Percentiles rank a stretch among this genome's conserved stretches.
These are phyloP conservation scores for Mythimna impura DNA, from an alignment of 2,888 invertebrate species.

Conservation along the genomic window DNA sequence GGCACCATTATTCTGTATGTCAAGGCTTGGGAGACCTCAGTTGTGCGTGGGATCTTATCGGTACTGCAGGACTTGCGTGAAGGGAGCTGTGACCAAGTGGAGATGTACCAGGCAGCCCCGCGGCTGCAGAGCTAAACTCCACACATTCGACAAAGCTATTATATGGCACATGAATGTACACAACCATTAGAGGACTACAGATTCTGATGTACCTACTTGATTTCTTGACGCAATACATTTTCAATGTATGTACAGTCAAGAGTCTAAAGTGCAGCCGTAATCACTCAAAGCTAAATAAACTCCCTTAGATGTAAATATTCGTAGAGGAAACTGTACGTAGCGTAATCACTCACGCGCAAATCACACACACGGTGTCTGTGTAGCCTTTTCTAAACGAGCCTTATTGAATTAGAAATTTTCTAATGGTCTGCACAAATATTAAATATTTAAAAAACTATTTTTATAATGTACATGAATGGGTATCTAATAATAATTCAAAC, in stretches of 20 bases:
- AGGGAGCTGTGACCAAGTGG: conserved; percentile 60
- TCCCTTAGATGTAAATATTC: no score
- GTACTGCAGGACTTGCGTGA: conserved; percentile 51
- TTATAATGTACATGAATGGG: background rate
- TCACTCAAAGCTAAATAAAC: no score
- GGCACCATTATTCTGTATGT: conserved; percentile 52
- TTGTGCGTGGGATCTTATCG: conserved; percentile 63
- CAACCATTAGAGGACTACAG: conserved; percentile 56
- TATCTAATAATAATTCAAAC: conserved; percentile 1
- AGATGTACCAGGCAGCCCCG: conserved; percentile 65
- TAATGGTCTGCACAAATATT: background rate
- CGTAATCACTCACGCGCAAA: background rate
- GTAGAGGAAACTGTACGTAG: no score
- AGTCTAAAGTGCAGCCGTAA: no score
- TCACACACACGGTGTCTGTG: background rate
- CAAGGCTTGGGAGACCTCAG: conserved; percentile 64
- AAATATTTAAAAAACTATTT: background rate
- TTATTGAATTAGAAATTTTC: background rate
- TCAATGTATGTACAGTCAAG: background rate
- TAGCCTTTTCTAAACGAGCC: background rate
- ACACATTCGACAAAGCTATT: conserved; percentile 60
- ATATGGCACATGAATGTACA: conserved; percentile 59
- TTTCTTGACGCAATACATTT: conserved; percentile 8
- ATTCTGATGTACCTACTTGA: background rate
- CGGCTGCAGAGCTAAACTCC: conserved; percentile 66